Evolutionary conservation across 1,140 invertebrate species (phyloP).

Genomic region (Tyrophagus putrescentiae): DNA sequence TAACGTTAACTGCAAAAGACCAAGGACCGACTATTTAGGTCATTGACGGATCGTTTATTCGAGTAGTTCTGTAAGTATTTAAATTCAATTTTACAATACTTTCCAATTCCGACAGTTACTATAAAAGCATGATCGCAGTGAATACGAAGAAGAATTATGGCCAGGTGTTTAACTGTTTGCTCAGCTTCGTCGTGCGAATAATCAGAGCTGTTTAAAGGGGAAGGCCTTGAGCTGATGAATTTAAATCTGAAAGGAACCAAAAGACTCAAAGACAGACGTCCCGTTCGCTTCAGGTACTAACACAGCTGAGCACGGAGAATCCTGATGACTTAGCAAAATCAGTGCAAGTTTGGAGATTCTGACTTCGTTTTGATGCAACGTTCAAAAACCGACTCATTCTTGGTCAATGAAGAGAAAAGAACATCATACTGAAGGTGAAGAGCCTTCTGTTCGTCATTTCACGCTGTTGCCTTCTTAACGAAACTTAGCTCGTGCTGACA

Average conservation of each 20-base stretch:
- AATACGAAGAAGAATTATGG: constrained; percentile 95
- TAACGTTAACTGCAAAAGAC: constrained; percentile 85
- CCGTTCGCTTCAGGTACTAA: no score
- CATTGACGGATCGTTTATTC: constrained; percentile 74
- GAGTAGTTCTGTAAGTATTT: constrained; percentile 67
- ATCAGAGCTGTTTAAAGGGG: constrained; percentile 76
- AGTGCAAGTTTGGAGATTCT: constrained; percentile 97
- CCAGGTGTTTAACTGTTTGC: constrained; percentile 96
- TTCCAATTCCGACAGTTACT: constrained; percentile 41
- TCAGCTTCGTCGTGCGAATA: constrained; percentile 63
- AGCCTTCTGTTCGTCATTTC: constrained; percentile 72
- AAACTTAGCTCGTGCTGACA: constrained; percentile 68
- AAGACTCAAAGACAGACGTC: constrained; percentile 44
- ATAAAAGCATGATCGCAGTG: constrained; percentile 83
- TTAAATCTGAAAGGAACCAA: constrained; percentile 69
- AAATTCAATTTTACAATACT: background rate
- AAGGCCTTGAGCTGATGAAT: constrained; percentile 89
- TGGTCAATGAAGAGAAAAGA: constrained; percentile 49
- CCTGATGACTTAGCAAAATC: constrained; percentile 45
- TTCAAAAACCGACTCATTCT: constrained; percentile 70
- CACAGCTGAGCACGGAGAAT: constrained; percentile 77
- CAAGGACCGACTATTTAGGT: constrained; percentile 49
- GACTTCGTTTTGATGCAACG: constrained; percentile 85
- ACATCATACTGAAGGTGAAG: constrained; percentile 37
- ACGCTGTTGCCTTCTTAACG: constrained; percentile 81